Evolutionary conservation across 2,113 vertebrate species (phyloP), one percentile per base, ranked within the genome.

Genomic region (Scomber scombrus): DNA sequence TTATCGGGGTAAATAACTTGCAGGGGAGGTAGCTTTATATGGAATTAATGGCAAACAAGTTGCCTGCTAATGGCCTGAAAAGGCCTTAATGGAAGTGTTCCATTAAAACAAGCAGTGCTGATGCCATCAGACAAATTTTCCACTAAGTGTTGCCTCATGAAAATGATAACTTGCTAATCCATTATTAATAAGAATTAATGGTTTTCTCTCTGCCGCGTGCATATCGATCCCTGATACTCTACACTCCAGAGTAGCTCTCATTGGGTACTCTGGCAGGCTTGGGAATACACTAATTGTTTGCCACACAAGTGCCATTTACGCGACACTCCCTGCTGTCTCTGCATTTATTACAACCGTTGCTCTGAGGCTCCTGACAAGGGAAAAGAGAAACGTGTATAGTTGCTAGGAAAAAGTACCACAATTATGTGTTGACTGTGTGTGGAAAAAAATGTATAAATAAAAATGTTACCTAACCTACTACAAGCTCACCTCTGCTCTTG

Each of bases 161-260:
- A 94, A 94, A 95, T 91, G 91, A 93, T 93, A 93, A 94, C 87
- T 87, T 85, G 86, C 90, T 93, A 91, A 95, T 95, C 86, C 85
- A 95, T 95, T 93, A 95, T 94, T 94, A 94, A 95, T 94, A 91
- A 88, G 91, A 91, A 94, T 81, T 47, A 94, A 95, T 94, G 94
- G 89, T 89, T 89, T 86, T 91, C 89, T 88, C 89, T 94, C 64
- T 83, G 88, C 86, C 29, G 73, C 64, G 76, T 72, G 82, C 18
- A 18, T 92, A 95, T 94, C 77, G 95, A 95, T 95, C 84, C 67
- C 82, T 87, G 88, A 86, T 90, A 92, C 90, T 92, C 91, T 80
- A 75, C 85, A 76, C 85, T 69, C 51, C 86, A 76, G 85, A 93
- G 86, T 78, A 80, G 77, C 82, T 90, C 86, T 93, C 88, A 68